Evolutionary conservation across 2,797 vertebrate species (phyloP), one percentile per base, ranked within the genome.

Genomic region (Myotis myotis): DNA sequence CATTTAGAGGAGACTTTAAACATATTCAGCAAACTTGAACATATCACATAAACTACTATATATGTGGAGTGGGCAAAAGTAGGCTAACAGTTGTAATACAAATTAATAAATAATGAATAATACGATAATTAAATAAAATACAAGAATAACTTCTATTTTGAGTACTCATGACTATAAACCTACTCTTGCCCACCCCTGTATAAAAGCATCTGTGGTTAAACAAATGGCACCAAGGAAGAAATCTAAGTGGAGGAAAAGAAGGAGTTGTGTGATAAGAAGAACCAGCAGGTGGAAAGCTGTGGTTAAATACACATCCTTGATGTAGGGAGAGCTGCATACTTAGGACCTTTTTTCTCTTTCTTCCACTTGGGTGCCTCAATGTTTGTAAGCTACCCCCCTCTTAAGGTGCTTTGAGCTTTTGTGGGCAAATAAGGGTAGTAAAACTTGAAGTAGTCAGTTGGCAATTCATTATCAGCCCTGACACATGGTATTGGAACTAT

Each of bases 371-470:
- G 23, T 66, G 5, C 38, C 20, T 92, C 22, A 8, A 38, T 86
- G 41, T 60, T 87, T 36, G 41, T 79, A 74, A 76, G 57, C 22
- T 7, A 30, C 53, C 66, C 87, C 4, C 62, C 20, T 89, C 30
- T 47, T 60, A 64, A 83, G 6, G 33, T 92, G 12, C 44, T 94
- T 91, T 70, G 68, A 78, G 36, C n/a, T 86, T 81, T 57, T 30
- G 55, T 60, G 64, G 44, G 60, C 41, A 92, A 70, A 23, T 87
- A 36, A 92, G 28, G 60, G 38, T 87, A 91, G 30, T 41, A 19
- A 92, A 81, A 81, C 22, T 82, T 80, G 66, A 91, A 87, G 28
- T 30, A 89, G 60, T 51, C 22, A 89, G n/a, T 85, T 87, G 87
- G 16, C 25, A 75, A 2, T 93, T 94, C 30, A 68, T 82, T 85